Base-by-base conservation (phyloP, 2,113 vertebrate genomes). In the Myxocyprinus asiaticus region DNA sequence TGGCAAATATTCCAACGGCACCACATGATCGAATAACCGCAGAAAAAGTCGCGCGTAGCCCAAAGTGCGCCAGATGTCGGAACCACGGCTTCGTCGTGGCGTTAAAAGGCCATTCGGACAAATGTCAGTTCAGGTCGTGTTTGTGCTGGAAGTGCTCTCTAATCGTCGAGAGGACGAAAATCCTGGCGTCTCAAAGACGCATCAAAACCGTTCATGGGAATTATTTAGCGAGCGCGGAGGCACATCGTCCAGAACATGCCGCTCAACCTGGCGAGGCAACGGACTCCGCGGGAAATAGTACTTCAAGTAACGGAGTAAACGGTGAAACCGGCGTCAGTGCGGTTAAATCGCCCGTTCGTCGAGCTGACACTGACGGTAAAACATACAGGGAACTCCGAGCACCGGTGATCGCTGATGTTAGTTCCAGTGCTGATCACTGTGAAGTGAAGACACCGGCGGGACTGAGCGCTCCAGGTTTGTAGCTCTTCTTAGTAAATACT, bases 51-150 rank as follows among this genome's bases (percentile, higher is more conserved):
- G 77, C 88, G 62, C 90, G 95, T 7, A 86, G 83, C 1, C 95
- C 94, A 0, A 95, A 93, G 79, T 96, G 95, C 77, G 91, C 94
- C 0, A 91, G 94, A 53, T 96, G 95, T 86, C 87, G 95, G 6
- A 95, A 96, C 84, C 95, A 96, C 0, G 95, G 95, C 15, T 91
- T 93, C 9, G 79, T 92, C 80, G 95, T 95, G 51, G 91, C 90
- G 0, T 89, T 94, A 74, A 95, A 95, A 78, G 95, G 95, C 62
- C 95, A 96, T 0, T 81, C 91, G 0, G 93, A 92, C 4, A 90
- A 88, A 6, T 96, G 95, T 64, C 89, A 79, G 79, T 96, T 94
- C 91, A 90, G 92, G 81, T 81, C 81, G 5, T 96, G 95, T 87
- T 48, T 56, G 44, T 96, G 95, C 33, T 89, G 93, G 63, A 96